Base-by-base conservation (phyloP, 2,797 vertebrate species). In the Gambusia yucatana region DNA sequence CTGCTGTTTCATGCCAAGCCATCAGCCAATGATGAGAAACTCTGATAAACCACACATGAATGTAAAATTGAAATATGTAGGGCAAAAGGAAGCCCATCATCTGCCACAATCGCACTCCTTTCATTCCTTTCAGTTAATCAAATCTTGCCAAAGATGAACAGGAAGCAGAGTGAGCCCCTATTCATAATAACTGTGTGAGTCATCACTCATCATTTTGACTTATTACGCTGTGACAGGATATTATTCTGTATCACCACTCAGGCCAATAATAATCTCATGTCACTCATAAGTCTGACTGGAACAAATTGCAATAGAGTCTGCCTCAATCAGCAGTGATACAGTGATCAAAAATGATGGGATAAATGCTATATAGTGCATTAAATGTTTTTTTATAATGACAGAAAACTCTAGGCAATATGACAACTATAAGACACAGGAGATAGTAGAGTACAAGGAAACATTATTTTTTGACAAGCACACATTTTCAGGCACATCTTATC, bases 171-270 rank as follows among this genome's bases (percentile, higher is more conserved):
- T 78, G 81, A 84, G 91, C 75, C 63, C 75, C 77, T 85, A 87
- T 90, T 94, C 88, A 92, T 84, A 85, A 82, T 86, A 83, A 83
- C 84, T 81, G 81, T 86, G 73, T 65, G 84, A 93, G 81, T 92
- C 88, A 93, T 90, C 89, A 82, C 80, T 85, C 88, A 89, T 92
- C 84, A 92, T 92, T 92, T 87, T 86, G 81, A 89, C 72, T 87
- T 88, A 90, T 88, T 89, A 89, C 76, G 44, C 82, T 87, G 65
- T 90, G 88, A 88, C 87, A 91, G 85, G 86, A 90, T 89, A 87
- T 91, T 84, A 90, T 92, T 90, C 78, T 84, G 79, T 85, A 91
- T 90, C 84, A 85, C 74, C 79, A 90, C 85, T 90, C 63, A 79
- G 84, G 82, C 86, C 91, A 89, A 84, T 92, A 91, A 92, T 91